Evolutionary conservation across 2,888 invertebrate genomes (phyloP), one percentile per base, ranked within the genome.

Genomic region (Orgyia antiqua): DNA sequence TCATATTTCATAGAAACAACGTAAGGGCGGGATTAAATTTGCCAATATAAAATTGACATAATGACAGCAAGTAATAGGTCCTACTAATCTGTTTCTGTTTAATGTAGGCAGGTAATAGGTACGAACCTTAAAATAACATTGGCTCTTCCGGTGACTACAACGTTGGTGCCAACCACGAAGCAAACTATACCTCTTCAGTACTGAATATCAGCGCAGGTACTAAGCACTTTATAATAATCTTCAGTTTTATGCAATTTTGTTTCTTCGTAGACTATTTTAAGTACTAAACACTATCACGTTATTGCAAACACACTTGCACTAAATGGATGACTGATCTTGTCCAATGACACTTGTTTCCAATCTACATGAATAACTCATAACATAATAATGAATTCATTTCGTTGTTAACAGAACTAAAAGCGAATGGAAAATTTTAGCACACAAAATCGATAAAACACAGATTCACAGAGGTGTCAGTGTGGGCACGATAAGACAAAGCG

Each of bases 121-220:
- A 67, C 74, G 45, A 68, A 83, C 83, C 82, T 80, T 78, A 82
- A 73, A 75, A 78, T 75, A 80, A 72, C 83, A 84, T 84, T 83
- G 72, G 75, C 73, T 74, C 73, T 75, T 77, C 73, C 73, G 72
- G 71, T 71, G 69, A 68, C 58, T 66, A 48, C 45, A 52, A 52
- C 62, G 65, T 60, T 59, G 67, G 61, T 73, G 71, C 67, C 71
- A 72, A 71, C 64, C 60, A 58, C 63, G 51, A 55, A 58, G 59
- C 48, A 62, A 55, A 50, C 46, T 46, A 46, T 55, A 50, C 52
- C 53, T 48, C 42, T 24, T 3, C 45, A 45, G 50, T 41, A 39
- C 29, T 33, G 21, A 31, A 34, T 29, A 34, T 31, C 39, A 29
- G 36, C 43, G 43, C 9, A 9, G n/a, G 13, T 42, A 45, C 33